Base-by-base conservation (phyloP, 2,888 invertebrate genomes). In the Phragmatobia fuliginosa region DNA sequence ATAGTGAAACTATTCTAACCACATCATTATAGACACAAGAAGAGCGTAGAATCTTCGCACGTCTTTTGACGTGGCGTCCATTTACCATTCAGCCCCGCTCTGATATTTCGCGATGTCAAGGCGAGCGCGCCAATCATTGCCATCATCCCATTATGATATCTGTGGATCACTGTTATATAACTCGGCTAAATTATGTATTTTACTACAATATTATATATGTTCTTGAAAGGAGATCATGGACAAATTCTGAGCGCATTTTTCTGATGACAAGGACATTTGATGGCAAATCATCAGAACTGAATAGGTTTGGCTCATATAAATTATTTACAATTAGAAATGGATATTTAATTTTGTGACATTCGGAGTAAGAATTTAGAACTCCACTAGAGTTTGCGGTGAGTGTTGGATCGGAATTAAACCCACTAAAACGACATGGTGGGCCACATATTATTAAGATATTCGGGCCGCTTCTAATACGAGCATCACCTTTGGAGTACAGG, bases 91-190 rank as follows among this genome's bases (percentile, higher is more conserved):
- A 67, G 41, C 58, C 36, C 32, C 52, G 60, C 45, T 49, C 62
- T 59, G 67, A 71, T 65, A 68, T 68, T 65, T 38, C n/a, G 66
- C 10, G 78, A 71, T 81, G 84, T 82, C 85, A 83, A 85, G 81
- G 83, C 68, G 63, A 73, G 60, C 65, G 70, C 69, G 65, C 64
- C 80, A 75, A 76, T 78, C 78, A 73, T 56, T 63, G 61, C 61
- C 67, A 68, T 64, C 66, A 70, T 75, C 70, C 41, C 71, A 74
- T 82, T 76, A 79, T 28, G 65, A 70, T 32, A 31, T 70, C 63
- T 63, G 64, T 70, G 61, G 68, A 78, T 76, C 77, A 80, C 69
- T 75, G 74, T 79, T 77, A 76, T 74, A 74, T 77, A 71, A 73
- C 60, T 68, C 62, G 63, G 62, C 74, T 79, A 79, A 73, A 80